A percentile compares a stretch with the other conserved stretches of the same genome.
Evolutionary conservation across 2,797 vertebrate genomes (phyloP).

Genomic region (Artibeus jamaicensis): DNA sequence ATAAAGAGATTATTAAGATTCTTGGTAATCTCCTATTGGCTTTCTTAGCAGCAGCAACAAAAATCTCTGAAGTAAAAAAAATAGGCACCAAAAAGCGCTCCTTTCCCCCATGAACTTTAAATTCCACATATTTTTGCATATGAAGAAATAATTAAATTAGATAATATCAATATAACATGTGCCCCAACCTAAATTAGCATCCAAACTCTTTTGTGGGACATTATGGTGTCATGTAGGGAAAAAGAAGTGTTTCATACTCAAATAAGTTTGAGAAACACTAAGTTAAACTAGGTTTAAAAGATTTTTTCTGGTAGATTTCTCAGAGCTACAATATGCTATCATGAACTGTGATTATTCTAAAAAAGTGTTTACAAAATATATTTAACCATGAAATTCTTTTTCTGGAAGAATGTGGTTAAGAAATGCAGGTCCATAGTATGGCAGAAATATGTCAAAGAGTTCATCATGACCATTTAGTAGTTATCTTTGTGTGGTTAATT

Average conservation of each 20-base stretch:
- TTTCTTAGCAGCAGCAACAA: background rate
- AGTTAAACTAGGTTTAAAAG: background rate
- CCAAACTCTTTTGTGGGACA: background rate
- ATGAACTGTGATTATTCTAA: background rate
- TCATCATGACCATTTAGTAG: background rate
- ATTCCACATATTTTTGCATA: slow-evolving; percentile 1
- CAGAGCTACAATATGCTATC: background rate
- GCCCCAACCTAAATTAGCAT: background rate
- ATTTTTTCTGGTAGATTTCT: background rate
- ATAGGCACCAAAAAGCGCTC: background rate
- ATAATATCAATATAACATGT: background rate
- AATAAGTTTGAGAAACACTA: background rate
- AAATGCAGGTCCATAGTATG: background rate
- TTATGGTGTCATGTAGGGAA: background rate
- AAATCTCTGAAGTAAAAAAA: background rate
- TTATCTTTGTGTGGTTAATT: background rate
- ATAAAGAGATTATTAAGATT: background rate
- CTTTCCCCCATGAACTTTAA: background rate
- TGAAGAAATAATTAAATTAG: slow-evolving; percentile 6
- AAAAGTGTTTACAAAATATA: background rate
- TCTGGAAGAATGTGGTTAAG: background rate
- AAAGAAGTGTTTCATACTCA: background rate
- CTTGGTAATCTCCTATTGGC: background rate
- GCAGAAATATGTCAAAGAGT: background rate
- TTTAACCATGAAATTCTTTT: slow-evolving; percentile 17